A percentile compares a stretch with the other conserved stretches of the same genome.
Conservation (phyloP, 2,113 vertebrate species). For the Gavia stellata region DNA sequence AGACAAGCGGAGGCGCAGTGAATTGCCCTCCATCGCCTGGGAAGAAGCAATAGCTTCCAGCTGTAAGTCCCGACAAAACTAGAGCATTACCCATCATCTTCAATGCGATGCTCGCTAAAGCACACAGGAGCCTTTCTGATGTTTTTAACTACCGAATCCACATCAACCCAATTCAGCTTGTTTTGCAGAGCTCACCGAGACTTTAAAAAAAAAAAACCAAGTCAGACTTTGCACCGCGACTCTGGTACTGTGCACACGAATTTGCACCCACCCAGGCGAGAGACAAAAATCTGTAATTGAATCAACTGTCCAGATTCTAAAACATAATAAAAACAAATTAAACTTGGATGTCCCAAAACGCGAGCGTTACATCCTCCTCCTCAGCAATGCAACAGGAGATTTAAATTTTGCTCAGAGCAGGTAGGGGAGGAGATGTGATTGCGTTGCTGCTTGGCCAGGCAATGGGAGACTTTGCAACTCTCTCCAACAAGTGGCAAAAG, state of each 20-base stretch:
- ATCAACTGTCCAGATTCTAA: neutral
- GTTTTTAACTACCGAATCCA: neutral
- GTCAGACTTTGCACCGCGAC: neutral
- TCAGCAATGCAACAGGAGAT: neutral
- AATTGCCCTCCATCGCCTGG: neutral
- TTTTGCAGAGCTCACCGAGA: neutral
- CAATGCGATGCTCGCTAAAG: neutral
- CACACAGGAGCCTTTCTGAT: neutral
- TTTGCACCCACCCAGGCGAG: neutral
- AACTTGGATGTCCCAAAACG: neutral
- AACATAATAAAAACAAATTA: neutral
- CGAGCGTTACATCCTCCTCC: neutral
- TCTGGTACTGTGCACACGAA: neutral
- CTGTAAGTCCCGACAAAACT: neutral
- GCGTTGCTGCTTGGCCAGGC: neutral
- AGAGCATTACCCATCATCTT: neutral
- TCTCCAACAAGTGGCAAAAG: neutral
- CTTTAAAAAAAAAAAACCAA: neutral
- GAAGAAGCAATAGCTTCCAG: neutral
- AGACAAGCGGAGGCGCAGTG: accelerated
- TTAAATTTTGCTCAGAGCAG: neutral
- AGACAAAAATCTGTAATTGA: neutral
- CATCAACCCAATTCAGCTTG: neutral
- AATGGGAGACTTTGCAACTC: neutral
- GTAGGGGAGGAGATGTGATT: neutral